Percentiles rank a stretch among this genome's conserved stretches.
Conservation (phyloP, 2,113 vertebrate genomes). For the Euleptes europaea region DNA sequence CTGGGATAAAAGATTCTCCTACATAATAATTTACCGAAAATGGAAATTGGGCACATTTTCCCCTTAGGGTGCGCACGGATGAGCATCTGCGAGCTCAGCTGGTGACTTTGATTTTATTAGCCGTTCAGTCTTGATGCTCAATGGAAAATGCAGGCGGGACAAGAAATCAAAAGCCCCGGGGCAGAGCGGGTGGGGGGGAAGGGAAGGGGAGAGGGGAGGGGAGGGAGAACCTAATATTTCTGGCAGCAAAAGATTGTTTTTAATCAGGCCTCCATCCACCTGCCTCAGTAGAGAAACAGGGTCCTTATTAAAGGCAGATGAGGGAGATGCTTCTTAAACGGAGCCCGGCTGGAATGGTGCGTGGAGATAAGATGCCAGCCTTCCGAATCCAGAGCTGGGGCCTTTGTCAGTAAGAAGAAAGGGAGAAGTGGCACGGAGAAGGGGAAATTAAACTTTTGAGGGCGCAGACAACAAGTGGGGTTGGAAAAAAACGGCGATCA, state of each 20-base stretch:
- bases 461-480: rapidly evolving
- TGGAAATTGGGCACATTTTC: constrained; percentile 32
- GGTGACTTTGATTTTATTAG: constrained; percentile 61
- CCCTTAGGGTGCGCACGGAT: constrained; percentile 45
- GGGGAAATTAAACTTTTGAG: background rate
- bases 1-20: constrained; percentile 48
- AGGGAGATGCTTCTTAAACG: constrained; percentile 51
- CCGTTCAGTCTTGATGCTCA: constrained; percentile 43
- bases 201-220: background rate
- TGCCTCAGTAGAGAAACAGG: constrained; percentile 31
- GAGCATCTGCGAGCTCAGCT: constrained; percentile 59
- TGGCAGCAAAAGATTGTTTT: constrained; percentile 47
- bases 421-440: rapidly evolving
- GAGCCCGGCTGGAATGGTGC: constrained; percentile 42
- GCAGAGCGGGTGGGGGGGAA: background rate
- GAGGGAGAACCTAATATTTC: constrained; percentile 46
- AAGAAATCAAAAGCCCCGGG: constrained; percentile 29
- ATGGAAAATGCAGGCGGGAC: constrained; percentile 55
- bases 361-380: constrained; percentile 61
- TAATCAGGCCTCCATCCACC: constrained; percentile 39
- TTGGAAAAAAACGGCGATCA: background rate
- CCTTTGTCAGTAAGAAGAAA: constrained; percentile 46
- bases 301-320: constrained; percentile 53
- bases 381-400: constrained; percentile 24
- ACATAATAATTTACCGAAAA: constrained; percentile 50